phyloP scores from a whole-genome alignment of 2,113 vertebrate species.

The Isurus oxyrinchus region DNA sequence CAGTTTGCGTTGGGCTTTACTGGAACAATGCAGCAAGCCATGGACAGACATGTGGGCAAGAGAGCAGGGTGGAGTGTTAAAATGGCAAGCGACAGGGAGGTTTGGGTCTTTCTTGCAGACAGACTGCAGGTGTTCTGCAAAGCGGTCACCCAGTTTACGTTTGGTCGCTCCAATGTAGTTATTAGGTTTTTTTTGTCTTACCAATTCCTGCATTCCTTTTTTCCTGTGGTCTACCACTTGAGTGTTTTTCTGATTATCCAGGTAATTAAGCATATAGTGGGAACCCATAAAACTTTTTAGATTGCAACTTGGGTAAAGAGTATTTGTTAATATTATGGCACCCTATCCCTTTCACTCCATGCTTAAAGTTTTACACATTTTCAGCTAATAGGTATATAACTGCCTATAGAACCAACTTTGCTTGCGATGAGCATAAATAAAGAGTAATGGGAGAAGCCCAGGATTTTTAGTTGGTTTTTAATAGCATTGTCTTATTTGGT shows the following conservation, averaged over 20 bases:
- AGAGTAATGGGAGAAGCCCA: slow-evolving; percentile 10
- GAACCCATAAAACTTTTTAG: not conserved
- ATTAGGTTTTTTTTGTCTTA: not conserved
- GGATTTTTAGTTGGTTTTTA: slow-evolving; percentile 34
- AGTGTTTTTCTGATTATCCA: not conserved
- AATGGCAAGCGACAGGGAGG: too few relatives aligned
- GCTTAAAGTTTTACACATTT: too few relatives aligned
- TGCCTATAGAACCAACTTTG: not conserved
- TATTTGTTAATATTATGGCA: not conserved
- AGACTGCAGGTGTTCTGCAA: too few relatives aligned
- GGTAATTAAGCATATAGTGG: not conserved
- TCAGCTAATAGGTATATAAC: not conserved
- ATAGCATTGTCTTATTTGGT: not conserved
- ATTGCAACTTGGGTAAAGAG: not conserved
- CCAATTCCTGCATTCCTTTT: not conserved
- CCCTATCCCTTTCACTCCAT: not conserved
- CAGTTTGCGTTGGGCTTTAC: too few relatives aligned
- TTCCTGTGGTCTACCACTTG: not conserved
- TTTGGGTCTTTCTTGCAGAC: too few relatives aligned
- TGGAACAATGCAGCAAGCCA: too few relatives aligned
- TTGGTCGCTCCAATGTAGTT: too few relatives aligned
- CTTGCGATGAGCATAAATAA: not conserved
- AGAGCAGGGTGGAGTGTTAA: too few relatives aligned
- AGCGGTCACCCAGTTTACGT: too few relatives aligned
- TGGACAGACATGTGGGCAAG: too few relatives aligned